Evolutionary conservation across 2,113 vertebrate genomes (phyloP), one percentile per base, ranked within the genome.

Genomic region (Leuciscus idus): DNA sequence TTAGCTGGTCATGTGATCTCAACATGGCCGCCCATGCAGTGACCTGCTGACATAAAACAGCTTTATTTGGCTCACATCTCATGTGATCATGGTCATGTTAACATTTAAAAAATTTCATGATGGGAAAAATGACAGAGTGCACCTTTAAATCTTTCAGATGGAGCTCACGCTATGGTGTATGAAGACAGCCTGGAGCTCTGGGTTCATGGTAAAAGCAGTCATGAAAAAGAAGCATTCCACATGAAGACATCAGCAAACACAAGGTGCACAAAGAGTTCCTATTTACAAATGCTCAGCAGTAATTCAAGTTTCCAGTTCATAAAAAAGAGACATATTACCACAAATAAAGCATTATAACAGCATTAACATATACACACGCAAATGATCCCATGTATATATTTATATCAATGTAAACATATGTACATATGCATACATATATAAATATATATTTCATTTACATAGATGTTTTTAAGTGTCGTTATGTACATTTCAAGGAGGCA

Each of bases 241-340:
- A 94, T 90, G 93, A 93, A 95, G 93, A 95, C 94, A 92, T 94
- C 91, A 94, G 96, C 94, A 96, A 96, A 96, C 95, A 97, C 96
- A 94, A 96, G 94, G 94, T 96, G 95, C 96, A 97, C 95, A 93
- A 43, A 95, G 85, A 93, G 92, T 91, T 93, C 93, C 94, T 98
- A 98, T 98, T 96, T 97, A 98, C 97, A 99, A 94, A 97, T 96
- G 95, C 93, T 93, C 96, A 97, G 95, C 95, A 96, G 97, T 97
- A 97, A 96, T 98, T 98, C 97, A 98, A 98, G 97, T 97, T 95
- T 97, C 96, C 96, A 97, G 97, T 98, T 96, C 87, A 91, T 96
- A 95, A 95, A 93, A 95, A 93, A 89, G 90, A 93, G 75, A 88
- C 64, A 89, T 77, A 90, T 78, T 90, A 92, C 91, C 92, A 95